Conservation (phyloP, 2,888 invertebrate genomes). For the Sinhomidia bicolor region DNA sequence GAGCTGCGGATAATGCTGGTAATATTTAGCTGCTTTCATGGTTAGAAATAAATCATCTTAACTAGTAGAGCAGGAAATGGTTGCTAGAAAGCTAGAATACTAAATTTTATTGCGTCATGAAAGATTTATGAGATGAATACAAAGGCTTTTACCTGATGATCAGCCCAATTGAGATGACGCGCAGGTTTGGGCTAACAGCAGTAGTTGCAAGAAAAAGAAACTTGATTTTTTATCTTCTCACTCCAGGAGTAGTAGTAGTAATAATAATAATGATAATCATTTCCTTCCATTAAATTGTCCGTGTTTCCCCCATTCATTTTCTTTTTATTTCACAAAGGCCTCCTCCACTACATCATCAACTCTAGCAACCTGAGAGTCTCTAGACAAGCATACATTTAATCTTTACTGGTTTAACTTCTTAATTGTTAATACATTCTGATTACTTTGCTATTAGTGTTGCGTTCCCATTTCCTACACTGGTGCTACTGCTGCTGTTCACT, state of each 20-base stretch:
- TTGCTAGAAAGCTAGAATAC: constrained; percentile 39
- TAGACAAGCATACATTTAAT: constrained; percentile 22
- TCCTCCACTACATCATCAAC: too few species aligned
- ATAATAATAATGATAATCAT: constrained; percentile 36
- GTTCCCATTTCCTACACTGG: background rate
- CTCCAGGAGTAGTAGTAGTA: too few species aligned
- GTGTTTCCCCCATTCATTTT: background rate
- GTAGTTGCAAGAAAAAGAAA: background rate
- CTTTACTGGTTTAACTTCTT: constrained; percentile 48
- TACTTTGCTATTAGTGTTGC: constrained; percentile 43
- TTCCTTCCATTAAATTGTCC: constrained; percentile 42
- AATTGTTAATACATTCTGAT: constrained; percentile 58
- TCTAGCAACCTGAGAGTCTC: constrained; percentile 5
- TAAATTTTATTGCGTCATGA: constrained; percentile 55
- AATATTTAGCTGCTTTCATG: constrained; percentile 47
- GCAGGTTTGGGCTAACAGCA: background rate
- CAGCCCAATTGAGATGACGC: constrained; percentile 41
- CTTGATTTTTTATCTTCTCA: constrained; percentile 32
- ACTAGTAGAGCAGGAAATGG: constrained; percentile 53
- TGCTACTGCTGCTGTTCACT: background rate
- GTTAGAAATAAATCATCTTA: constrained; percentile 51
- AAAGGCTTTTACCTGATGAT: constrained; percentile 57
- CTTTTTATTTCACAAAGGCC: too few species aligned
- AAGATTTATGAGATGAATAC: constrained; percentile 52
- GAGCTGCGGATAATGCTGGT: constrained; percentile 39